phyloP scores from a whole-genome alignment of 1,140 invertebrate species.

The Chymomyza costata region DNA sequence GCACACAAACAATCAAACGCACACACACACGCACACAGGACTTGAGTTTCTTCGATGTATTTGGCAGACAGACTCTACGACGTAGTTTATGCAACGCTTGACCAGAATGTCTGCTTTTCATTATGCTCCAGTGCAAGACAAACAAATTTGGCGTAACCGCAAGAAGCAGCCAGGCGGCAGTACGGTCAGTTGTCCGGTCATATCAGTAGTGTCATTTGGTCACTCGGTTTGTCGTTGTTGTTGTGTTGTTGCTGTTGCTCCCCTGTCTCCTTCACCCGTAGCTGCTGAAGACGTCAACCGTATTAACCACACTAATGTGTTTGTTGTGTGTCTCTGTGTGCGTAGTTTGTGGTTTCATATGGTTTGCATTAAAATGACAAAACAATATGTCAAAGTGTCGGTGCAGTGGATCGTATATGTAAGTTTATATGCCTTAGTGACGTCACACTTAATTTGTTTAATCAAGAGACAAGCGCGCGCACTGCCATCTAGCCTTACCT shows the following conservation, averaged over 20 bases:
- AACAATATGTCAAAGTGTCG: conserved; percentile 40
- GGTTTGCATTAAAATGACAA: conserved; percentile 14
- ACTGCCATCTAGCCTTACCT: conserved; percentile 50
- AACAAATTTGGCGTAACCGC: conserved; percentile 60
- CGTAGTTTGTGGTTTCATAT: conserved; percentile 15
- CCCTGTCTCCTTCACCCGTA: conserved; percentile 21
- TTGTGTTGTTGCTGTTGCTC: not conserved
- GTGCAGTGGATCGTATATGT: too few species aligned
- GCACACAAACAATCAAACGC: conserved; percentile 13
- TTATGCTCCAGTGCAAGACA: conserved; percentile 67
- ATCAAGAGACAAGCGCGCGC: conserved; percentile 4
- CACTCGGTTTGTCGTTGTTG: not conserved
- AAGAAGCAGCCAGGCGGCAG: conserved; percentile 14
- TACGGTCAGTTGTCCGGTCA: conserved; percentile 3
- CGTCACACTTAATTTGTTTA: conserved; percentile 10
- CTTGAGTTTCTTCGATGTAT: conserved; percentile 29
- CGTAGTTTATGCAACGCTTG: conserved; percentile 44
- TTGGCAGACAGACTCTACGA: conserved; percentile 44
- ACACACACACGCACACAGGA: conserved; percentile 6
- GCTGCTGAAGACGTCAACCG: conserved; percentile 28
- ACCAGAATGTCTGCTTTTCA: conserved; percentile 65
- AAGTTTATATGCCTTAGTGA: too few species aligned
- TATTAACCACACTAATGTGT: conserved; percentile 55
- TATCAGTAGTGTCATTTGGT: too few species aligned
- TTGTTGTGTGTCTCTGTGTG: conserved; percentile 26